Conservation (phyloP, 53 echinoderm and acorn worm species). For the Apostichopus leukothele region DNA sequence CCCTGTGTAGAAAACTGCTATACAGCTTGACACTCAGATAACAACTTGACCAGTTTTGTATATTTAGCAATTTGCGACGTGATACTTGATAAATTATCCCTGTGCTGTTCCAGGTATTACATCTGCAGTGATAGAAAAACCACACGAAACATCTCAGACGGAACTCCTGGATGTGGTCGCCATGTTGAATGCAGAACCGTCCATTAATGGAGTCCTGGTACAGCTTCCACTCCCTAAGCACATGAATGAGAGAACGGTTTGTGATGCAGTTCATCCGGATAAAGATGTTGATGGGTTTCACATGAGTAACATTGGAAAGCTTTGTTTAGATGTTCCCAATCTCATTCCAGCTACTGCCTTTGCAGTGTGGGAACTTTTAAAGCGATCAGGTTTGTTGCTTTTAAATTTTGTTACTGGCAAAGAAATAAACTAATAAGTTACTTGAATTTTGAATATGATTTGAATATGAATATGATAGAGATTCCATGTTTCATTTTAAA, state of each 20-base stretch:
- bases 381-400: conserved; percentile 59
- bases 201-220: conserved; percentile 79
- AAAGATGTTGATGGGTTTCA: conserved; percentile 90
- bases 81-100: no score
- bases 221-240: conserved; percentile 82
- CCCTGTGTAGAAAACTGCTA: no score
- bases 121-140: conserved; percentile 69
- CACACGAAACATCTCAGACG: conserved; percentile 63
- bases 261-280: conserved; percentile 73
- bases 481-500: no score
- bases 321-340: conserved; percentile 79
- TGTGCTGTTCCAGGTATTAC: conserved; percentile 62
- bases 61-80: not conserved
- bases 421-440: no score
- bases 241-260: conserved; percentile 82
- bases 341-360: conserved; percentile 87
- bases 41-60: not conserved
- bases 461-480: no score
- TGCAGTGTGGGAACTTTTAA: conserved; percentile 81
- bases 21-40: no score
- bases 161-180: conserved; percentile 69
- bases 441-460: no score
- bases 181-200: conserved; percentile 67
- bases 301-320: conserved; percentile 74
- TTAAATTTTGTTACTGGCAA: not conserved